Evolutionary conservation across 2,888 invertebrate genomes (phyloP).

Genomic region (Pseudococcus jackbeardsleyi): DNA sequence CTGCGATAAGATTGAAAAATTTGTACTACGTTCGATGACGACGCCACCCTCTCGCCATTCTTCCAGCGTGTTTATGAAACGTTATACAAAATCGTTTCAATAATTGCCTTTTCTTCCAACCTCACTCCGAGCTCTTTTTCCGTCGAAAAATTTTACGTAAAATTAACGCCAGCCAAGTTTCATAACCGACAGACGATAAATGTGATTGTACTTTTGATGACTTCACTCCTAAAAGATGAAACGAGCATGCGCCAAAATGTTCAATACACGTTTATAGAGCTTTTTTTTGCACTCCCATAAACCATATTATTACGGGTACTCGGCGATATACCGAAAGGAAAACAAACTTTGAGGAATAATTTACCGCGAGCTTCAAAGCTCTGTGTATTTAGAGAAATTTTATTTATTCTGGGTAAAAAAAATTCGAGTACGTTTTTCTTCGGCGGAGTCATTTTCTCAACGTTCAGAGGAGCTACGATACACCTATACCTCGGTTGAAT

Average conservation of each 20-base stretch:
- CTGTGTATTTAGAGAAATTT: no score
- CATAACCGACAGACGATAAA: conserved; percentile 6
- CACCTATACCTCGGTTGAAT: neutral
- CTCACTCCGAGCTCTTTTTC: neutral
- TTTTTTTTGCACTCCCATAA: neutral
- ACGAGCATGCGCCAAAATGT: neutral
- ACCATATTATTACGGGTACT: neutral
- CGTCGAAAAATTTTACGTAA: neutral
- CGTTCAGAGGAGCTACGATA: no score
- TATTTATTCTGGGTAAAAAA: no score
- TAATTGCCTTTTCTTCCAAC: conserved; percentile 17
- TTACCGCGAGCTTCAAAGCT: no score
- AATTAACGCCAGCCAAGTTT: neutral
- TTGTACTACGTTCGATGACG: conserved; percentile 34
- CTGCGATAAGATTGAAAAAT: conserved; percentile 48
- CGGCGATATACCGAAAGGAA: no score
- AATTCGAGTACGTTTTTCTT: no score
- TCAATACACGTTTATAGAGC: neutral
- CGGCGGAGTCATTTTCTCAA: no score
- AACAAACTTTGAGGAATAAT: no score
- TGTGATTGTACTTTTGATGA: conserved; percentile 24
- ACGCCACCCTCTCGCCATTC: neutral
- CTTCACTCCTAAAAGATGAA: neutral
- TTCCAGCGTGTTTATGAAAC: conserved; percentile 6
- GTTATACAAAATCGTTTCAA: conserved; percentile 37